Conservation (phyloP, 2,797 vertebrate genomes). For the Lerista edwardsae region DNA sequence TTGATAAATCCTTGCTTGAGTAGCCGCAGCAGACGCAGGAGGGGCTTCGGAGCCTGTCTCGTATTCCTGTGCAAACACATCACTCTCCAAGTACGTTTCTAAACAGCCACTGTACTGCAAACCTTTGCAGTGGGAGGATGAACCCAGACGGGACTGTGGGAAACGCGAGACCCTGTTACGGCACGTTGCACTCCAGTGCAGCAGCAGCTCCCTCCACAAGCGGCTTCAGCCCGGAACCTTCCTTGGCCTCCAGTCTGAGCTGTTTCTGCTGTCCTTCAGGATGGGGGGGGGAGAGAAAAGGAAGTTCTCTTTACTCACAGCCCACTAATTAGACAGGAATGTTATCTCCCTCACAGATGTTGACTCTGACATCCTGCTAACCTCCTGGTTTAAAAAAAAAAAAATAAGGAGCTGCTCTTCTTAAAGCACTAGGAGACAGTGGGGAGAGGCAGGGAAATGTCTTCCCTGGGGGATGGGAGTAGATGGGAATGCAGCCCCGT, state of each 20-base stretch:
- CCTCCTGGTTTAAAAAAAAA: conserved; percentile 54
- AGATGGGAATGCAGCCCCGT: conserved; percentile 14
- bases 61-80: background rate
- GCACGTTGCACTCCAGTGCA: background rate
- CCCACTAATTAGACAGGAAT: conserved; percentile 70
- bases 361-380: conserved; percentile 66
- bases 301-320: conserved; percentile 65
- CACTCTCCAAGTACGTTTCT: background rate
- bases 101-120: background rate
- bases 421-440: conserved; percentile 52
- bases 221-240: background rate
- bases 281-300: conserved; percentile 49
- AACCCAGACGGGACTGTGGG: conserved; percentile 6
- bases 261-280: conserved; percentile 27
- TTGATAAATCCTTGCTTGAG: background rate
- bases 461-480: fast-evolving
- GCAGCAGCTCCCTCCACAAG: background rate
- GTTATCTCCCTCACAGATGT: conserved; percentile 74
- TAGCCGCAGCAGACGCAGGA: fast-evolving
- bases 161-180: conserved; percentile 10
- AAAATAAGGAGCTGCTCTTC: conserved; percentile 39
- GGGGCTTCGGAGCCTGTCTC: background rate
- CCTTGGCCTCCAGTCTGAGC: background rate
- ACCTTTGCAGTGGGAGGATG: background rate
- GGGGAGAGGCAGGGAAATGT: conserved; percentile 46